Base-by-base conservation (phyloP, 2,113 vertebrate species). In the Struthio camelus region DNA sequence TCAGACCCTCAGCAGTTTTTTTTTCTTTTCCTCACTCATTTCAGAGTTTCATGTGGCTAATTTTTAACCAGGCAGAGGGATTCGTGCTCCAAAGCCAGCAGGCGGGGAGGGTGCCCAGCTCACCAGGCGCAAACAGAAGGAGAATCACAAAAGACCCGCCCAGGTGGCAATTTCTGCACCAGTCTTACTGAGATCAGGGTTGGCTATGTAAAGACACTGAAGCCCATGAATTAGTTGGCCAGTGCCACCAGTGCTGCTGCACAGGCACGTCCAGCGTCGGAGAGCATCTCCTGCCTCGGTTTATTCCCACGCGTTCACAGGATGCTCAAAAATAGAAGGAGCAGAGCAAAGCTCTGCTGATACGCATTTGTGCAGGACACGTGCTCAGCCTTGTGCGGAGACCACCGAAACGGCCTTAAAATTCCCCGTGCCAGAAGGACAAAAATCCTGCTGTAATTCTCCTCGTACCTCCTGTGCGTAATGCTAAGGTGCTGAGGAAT, bases 401-500 rank as follows among this genome's bases (percentile, higher is more conserved):
- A 9, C 28, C 54, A 20, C 56, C 30, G 19, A 19, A 73, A 38
- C 0, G 6, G 64, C n/a, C 25, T 9, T 73, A 32, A 84, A 90
- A 80, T 40, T 34, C 9, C 46, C 38, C 5, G 3, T 0, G 1
- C 24, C 30, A 12, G 15, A 62, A 44, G 14, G 4, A 51, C 4
- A n/a, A 7, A 7, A 67, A 46, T 23, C 65, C 28, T 14, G 12
- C 42, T 42, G 18, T 40, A 44, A 8, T 32, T 42, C 40, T 32
- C 42, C 40, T 19, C 32, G 42, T 22, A 30, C 7, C 30, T 36
- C 25, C 20, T 0, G 0, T 44, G 16, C 25, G 69, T 44, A 14
- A 32, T 7, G 46, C 8, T 4, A 64, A 77, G 50, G 30, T n/a
- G 9, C 13, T 30, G 19, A 84, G 25, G 50, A 13, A 62, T 84